These are phyloP conservation scores for Trachelus troglodyta DNA, from an alignment of 2,888 invertebrate genomes.

Conservation along the genomic window DNA sequence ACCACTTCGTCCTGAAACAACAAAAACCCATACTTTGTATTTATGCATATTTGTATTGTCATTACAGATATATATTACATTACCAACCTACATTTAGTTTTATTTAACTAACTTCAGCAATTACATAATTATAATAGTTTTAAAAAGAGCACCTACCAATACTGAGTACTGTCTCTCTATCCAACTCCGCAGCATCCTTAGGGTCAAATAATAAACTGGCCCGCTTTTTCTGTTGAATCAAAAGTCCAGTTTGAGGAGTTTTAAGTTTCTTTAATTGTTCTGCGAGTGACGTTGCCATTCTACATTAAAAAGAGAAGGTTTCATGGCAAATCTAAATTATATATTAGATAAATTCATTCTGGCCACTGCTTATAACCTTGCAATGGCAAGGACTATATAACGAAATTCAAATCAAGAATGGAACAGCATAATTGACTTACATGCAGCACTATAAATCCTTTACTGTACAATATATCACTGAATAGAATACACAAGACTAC, in stretches of 20 bases:
- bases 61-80: background rate
- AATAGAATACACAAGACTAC: background rate
- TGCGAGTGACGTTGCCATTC: slow-evolving; percentile 79
- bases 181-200: slow-evolving; percentile 88
- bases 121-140: slow-evolving; percentile 5
- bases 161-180: slow-evolving; percentile 85
- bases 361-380: background rate
- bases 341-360: background rate
- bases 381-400: background rate
- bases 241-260: slow-evolving; percentile 79
- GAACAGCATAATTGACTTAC: background rate
- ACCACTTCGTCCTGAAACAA: slow-evolving; percentile 76
- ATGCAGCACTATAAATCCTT: background rate
- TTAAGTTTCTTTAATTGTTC: slow-evolving; percentile 82
- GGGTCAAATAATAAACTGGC: slow-evolving; percentile 90
- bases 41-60: background rate
- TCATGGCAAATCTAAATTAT: background rate
- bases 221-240: slow-evolving; percentile 76
- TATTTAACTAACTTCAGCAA: background rate
- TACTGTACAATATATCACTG: background rate
- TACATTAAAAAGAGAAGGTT: background rate
- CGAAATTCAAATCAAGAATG: background rate
- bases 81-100: background rate
- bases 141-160: slow-evolving; percentile 72
- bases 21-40: background rate